These are phyloP conservation scores for Cylloceria caligata DNA, from an alignment of 2,888 invertebrate species.

Conservation along the genomic window DNA sequence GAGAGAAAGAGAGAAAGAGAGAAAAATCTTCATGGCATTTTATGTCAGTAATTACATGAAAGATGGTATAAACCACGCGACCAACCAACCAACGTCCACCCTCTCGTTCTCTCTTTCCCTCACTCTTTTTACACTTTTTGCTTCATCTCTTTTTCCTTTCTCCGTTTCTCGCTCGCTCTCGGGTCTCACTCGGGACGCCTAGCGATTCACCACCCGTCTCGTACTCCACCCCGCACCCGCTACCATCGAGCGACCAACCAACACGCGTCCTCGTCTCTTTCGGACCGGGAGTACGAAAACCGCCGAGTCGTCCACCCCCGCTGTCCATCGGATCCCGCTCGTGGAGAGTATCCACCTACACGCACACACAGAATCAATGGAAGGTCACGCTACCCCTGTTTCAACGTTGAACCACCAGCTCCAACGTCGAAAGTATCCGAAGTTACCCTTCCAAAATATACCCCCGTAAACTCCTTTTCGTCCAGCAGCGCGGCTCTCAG, in stretches of 20 bases:
- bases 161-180: slow-evolving; percentile 50
- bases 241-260: slow-evolving; percentile 72
- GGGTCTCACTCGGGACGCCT: slow-evolving; percentile 42
- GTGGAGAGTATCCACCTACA: not conserved
- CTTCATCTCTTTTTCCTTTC: slow-evolving; percentile 38
- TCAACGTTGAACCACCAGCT: slow-evolving; percentile 16
- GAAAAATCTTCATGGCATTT: slow-evolving; percentile 81
- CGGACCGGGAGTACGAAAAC: slow-evolving; percentile 63
- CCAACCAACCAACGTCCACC: slow-evolving; percentile 70
- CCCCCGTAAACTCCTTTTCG: slow-evolving; percentile 60
- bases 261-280: slow-evolving; percentile 75
- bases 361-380: slow-evolving; percentile 12
- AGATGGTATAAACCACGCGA: slow-evolving; percentile 77
- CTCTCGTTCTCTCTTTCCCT: slow-evolving; percentile 61
- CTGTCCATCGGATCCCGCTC: slow-evolving; percentile 34
- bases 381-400: slow-evolving; percentile 48
- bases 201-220: slow-evolving; percentile 63
- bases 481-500: slow-evolving; percentile 22
- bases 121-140: slow-evolving; percentile 42
- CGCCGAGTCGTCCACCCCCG: slow-evolving; percentile 40
- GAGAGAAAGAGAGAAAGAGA: slow-evolving; percentile 66
- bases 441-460: slow-evolving; percentile 35
- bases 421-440: slow-evolving; percentile 17
- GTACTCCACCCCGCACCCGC: slow-evolving; percentile 22
- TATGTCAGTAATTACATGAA: slow-evolving; percentile 83